phyloP scores from a whole-genome alignment of 1,140 invertebrate genomes.

The Vanessa tameamea region DNA sequence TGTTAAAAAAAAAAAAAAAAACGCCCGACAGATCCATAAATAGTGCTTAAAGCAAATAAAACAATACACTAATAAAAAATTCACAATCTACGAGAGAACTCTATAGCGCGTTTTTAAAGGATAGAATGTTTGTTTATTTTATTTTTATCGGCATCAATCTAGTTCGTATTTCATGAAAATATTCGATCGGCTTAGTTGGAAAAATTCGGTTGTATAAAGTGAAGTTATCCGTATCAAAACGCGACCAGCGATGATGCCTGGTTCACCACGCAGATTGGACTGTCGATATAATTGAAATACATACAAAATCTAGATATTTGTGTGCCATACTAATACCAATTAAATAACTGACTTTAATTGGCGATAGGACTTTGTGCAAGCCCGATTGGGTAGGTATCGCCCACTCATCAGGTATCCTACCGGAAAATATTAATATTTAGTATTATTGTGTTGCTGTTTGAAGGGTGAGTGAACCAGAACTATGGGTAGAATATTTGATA shows the following conservation, averaged over 20 bases:
- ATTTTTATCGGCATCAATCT: constrained; percentile 12
- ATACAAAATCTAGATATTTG: too few species aligned
- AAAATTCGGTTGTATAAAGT: constrained; percentile 9
- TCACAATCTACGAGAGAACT: neutral
- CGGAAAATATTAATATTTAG: too few species aligned
- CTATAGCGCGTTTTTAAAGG: neutral
- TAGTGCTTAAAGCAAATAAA: constrained; percentile 2
- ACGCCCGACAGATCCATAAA: neutral
- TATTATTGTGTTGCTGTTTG: too few species aligned
- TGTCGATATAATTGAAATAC: too few species aligned
- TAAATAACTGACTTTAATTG: too few species aligned
- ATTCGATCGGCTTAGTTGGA: constrained; percentile 17
- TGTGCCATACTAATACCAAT: too few species aligned
- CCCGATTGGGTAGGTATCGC: too few species aligned
- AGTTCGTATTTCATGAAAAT: constrained; percentile 15
- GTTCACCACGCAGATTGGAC: constrained; percentile 25
- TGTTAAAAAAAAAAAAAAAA: neutral
- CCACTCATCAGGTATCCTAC: too few species aligned
- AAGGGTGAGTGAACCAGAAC: too few species aligned
- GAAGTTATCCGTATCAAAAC: constrained; percentile 2
- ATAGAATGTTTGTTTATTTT: constrained; percentile 3
- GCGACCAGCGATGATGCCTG: constrained; percentile 4
- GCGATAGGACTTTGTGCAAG: too few species aligned
- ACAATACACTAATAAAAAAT: constrained; percentile 5
- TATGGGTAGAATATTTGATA: too few species aligned